These are phyloP conservation scores for Euproctis similis DNA, from an alignment of 2,888 invertebrate species.

Conservation along the genomic window DNA sequence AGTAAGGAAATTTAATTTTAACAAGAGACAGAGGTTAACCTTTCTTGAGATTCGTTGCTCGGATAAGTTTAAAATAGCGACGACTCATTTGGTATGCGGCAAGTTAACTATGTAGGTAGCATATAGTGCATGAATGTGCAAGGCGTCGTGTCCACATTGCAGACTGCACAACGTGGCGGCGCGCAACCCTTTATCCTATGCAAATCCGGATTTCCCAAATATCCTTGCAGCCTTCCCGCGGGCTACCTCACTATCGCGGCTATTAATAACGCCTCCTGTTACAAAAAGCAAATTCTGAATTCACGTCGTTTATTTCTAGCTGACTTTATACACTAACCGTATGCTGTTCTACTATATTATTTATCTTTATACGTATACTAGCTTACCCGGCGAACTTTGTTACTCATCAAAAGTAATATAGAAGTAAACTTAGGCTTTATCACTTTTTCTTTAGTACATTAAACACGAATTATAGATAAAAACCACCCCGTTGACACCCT, in stretches of 20 bases:
- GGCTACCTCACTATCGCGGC: constrained; percentile 64
- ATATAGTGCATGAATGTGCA: constrained; percentile 26
- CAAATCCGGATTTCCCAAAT: constrained; percentile 72
- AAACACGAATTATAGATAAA: no score
- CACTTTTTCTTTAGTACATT: no score
- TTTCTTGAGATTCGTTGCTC: no score
- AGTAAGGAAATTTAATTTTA: no score
- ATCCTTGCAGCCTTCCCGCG: constrained; percentile 63
- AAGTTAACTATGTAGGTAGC: constrained; percentile 30
- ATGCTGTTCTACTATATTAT: constrained; percentile 53
- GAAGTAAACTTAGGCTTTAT: no score
- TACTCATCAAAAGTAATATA: no score
- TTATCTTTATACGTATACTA: no score
- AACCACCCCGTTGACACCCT: no score
- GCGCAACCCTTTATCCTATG: constrained; percentile 65
- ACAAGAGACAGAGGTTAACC: no score
- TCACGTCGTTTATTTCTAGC: constrained; percentile 46
- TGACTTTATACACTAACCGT: constrained; percentile 42
- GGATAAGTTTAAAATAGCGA: constrained; percentile 16
- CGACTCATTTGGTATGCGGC: constrained; percentile 13
- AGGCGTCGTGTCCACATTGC: constrained; percentile 35
- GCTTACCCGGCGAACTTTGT: no score
- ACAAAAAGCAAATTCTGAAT: constrained; percentile 56
- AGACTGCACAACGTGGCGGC: constrained; percentile 34
- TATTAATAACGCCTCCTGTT: constrained; percentile 66